phyloP scores from a whole-genome alignment of 2,113 vertebrate genomes.

The Cebus imitator region DNA sequence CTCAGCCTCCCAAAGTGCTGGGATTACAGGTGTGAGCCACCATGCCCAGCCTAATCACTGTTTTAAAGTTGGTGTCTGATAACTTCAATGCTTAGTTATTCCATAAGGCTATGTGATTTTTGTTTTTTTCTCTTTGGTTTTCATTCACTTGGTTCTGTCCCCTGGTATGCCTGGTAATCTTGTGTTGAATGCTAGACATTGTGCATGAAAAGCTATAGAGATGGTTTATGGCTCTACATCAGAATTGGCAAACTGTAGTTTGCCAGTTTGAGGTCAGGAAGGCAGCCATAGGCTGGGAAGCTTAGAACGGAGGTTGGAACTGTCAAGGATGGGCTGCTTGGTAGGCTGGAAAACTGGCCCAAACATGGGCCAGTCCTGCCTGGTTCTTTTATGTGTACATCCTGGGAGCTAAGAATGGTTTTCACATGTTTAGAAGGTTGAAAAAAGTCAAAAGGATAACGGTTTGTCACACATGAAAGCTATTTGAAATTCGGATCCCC shows the following conservation, averaged over 20 bases:
- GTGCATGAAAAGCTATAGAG: background rate
- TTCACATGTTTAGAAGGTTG: too few relatives aligned
- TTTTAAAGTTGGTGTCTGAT: background rate
- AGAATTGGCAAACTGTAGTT: background rate
- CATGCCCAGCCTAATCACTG: background rate
- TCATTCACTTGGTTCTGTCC: too few relatives aligned
- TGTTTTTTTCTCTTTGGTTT: background rate
- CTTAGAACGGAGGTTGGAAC: too few relatives aligned
- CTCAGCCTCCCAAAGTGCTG: too few relatives aligned
- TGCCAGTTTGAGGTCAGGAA: too few relatives aligned
- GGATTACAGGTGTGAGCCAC: too few relatives aligned
- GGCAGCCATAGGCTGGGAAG: too few relatives aligned
- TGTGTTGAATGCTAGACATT: rapidly evolving
- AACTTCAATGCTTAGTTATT: background rate
- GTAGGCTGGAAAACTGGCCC: too few relatives aligned
- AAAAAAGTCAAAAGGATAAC: background rate
- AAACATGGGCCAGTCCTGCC: background rate
- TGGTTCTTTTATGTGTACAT: background rate
- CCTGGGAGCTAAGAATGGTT: background rate
- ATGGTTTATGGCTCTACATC: too few relatives aligned
- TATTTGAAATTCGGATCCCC: background rate
- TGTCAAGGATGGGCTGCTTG: too few relatives aligned
- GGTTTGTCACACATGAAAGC: background rate
- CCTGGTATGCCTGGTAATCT: background rate
- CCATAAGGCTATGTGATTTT: background rate